Conservation (phyloP, 2,797 vertebrate genomes). For the Parauchenoglanis ngamensis region DNA sequence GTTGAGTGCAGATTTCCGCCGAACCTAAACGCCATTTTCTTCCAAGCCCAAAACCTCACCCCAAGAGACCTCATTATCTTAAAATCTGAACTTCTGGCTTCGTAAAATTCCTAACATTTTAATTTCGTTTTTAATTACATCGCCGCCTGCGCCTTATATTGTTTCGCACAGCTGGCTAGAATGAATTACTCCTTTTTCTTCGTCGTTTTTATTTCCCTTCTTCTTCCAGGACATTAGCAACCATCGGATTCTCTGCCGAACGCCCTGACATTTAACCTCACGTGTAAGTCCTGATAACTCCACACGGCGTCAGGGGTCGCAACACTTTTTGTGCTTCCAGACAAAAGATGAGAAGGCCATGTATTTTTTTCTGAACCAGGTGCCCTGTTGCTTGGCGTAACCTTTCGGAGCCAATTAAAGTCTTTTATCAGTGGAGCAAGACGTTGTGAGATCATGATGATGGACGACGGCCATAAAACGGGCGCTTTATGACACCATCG, state of each 20-base stretch:
- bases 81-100: neutral
- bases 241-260: conserved; percentile 6
- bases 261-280: conserved; percentile 42
- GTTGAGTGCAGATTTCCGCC: too few species aligned
- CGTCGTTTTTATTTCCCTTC: neutral
- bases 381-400: conserved; percentile 64
- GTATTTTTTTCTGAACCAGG: conserved; percentile 29
- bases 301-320: neutral
- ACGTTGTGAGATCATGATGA: conserved; percentile 69
- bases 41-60: too few species aligned
- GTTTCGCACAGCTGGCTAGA: neutral
- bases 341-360: conserved; percentile 43
- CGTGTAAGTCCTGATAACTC: conserved; percentile 14
- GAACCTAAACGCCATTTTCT: too few species aligned
- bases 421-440: conserved; percentile 62
- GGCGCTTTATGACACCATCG: conserved; percentile 88
- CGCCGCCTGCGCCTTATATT: neutral
- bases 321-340: neutral
- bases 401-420: conserved; percentile 78
- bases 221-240: neutral
- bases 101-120: neutral
- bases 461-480: conserved; percentile 77
- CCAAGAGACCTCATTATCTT: neutral
- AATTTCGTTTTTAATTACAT: neutral
- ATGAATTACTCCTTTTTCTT: neutral